Conservation (phyloP, 2,888 invertebrate genomes). For the Phaonia tiefii region DNA sequence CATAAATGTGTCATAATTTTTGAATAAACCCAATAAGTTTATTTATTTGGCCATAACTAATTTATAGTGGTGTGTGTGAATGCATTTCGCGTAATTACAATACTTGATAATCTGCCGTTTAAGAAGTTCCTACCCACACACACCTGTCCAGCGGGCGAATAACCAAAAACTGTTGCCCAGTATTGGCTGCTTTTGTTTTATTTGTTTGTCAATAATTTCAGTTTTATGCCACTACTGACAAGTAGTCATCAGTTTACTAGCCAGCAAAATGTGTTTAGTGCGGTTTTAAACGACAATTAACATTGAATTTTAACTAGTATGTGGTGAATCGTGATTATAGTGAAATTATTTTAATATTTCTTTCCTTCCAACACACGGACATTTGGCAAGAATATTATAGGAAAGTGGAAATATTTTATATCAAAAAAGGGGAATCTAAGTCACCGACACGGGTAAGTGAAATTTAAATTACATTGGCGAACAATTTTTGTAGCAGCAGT, state of each 20-base stretch:
- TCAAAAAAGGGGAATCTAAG: too few species aligned
- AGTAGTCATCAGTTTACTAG: not conserved
- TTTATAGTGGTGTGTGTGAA: constrained; percentile 31
- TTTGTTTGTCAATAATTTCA: constrained; percentile 7
- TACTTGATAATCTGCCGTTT: not conserved
- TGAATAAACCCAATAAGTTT: constrained; percentile 20
- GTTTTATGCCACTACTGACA: not conserved
- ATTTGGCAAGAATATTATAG: too few species aligned
- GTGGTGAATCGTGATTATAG: too few species aligned
- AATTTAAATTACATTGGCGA: too few species aligned
- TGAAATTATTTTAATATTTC: too few species aligned
- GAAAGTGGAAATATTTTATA: too few species aligned
- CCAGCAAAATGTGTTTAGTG: constrained; percentile 43
- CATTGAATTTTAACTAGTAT: constrained; percentile 67
- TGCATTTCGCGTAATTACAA: not conserved
- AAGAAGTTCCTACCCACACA: not conserved
- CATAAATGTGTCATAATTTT: constrained; percentile 40
- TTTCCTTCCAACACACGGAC: too few species aligned
- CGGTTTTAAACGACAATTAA: constrained; percentile 63
- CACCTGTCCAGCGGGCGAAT: not conserved
- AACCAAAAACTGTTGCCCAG: constrained; percentile 16
- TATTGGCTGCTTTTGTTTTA: not conserved
- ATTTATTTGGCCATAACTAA: constrained; percentile 29
- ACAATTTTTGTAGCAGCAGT: too few species aligned
- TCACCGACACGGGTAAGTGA: too few species aligned